phyloP scores from a whole-genome alignment of 1,140 invertebrate genomes.

The Drosophila malerkotliana region DNA sequence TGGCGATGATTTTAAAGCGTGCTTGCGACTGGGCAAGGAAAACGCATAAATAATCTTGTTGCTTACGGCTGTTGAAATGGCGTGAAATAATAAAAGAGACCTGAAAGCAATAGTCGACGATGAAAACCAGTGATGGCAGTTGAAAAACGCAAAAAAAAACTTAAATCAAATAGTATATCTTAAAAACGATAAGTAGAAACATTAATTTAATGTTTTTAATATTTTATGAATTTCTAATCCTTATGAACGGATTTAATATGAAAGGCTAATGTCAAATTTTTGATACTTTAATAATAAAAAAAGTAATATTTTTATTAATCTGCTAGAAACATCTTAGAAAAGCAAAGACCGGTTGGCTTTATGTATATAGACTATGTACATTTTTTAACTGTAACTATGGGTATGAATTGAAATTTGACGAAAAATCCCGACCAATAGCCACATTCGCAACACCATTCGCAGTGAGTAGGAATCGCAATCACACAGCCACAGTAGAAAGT shows the following conservation, averaged over 20 bases:
- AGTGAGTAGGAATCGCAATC: constrained; percentile 37
- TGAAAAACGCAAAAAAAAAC: background rate
- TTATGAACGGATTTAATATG: too few species aligned
- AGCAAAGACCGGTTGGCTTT: too few species aligned
- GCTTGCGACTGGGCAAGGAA: constrained; percentile 65
- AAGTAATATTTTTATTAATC: too few species aligned
- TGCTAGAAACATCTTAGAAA: too few species aligned
- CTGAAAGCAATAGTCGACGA: constrained; percentile 71
- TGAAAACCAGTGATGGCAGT: constrained; percentile 14
- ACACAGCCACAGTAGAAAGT: constrained; percentile 24
- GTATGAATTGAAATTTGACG: too few species aligned
- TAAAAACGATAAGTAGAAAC: too few species aligned
- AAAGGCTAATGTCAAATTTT: too few species aligned
- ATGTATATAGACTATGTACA: too few species aligned
- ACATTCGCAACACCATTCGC: constrained; percentile 7
- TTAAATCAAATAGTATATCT: background rate
- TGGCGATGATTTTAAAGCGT: constrained; percentile 68
- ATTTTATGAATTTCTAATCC: too few species aligned
- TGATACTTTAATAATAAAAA: too few species aligned
- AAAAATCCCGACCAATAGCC: background rate
- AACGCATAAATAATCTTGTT: constrained; percentile 83
- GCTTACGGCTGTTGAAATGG: constrained; percentile 83
- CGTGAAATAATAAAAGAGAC: constrained; percentile 82
- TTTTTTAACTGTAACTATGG: too few species aligned
- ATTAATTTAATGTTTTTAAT: too few species aligned